Evolutionary conservation across 2,113 vertebrate genomes (phyloP).

Genomic region (Marcusenius ussheri): DNA sequence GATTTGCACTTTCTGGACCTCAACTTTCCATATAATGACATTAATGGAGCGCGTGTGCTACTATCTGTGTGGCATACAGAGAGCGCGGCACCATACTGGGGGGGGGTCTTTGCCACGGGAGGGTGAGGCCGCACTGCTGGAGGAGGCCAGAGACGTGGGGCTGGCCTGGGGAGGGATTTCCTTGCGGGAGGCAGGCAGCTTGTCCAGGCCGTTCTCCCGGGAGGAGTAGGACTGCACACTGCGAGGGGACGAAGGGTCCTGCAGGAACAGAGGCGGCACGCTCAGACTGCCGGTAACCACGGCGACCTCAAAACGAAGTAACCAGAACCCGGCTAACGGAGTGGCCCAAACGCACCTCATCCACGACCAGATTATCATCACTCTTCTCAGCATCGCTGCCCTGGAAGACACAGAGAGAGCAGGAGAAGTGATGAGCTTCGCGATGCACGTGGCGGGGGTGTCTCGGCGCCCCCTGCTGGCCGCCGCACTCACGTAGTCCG

Average conservation of each 20-base stretch:
- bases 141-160: conserved; percentile 78
- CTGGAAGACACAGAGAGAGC: conserved; percentile 48
- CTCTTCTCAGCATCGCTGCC: conserved; percentile 87
- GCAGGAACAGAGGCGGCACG: background rate
- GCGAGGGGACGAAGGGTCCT: conserved; percentile 83
- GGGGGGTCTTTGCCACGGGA: conserved; percentile 70
- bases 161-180: conserved; percentile 73
- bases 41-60: background rate
- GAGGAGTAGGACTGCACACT: conserved; percentile 84
- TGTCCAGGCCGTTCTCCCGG: conserved; percentile 79
- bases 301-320: background rate
- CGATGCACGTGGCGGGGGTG: background rate
- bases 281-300: background rate
- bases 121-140: conserved; percentile 73
- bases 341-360: conserved; percentile 60
- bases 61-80: background rate
- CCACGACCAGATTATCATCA: conserved; percentile 87
- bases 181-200: conserved; percentile 64
- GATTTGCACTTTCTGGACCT: background rate
- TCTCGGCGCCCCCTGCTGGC: background rate
- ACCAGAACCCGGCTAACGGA: background rate
- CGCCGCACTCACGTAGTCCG: conserved; percentile 68
- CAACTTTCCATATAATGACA: background rate
- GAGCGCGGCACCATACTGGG: conserved; percentile 44
- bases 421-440: conserved; percentile 4